Base-by-base conservation (phyloP, 2,113 vertebrate species). In the Geothlypis trichas region DNA sequence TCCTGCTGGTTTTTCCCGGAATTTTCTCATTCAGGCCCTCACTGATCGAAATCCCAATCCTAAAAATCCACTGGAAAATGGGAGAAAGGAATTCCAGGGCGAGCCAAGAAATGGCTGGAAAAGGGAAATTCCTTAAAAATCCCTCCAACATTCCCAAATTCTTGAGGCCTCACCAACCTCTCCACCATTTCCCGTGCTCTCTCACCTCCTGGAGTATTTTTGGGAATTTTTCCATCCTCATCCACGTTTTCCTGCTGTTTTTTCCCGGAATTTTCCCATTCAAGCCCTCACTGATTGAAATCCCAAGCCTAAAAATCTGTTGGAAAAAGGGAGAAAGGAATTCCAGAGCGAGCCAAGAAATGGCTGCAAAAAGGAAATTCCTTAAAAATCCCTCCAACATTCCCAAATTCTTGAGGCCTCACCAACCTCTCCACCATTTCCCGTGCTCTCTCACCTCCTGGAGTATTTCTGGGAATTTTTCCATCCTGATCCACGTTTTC, bases 101-200 rank as follows among this genome's bases (percentile, higher is more conserved):
- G 4, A 31, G 15, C 27, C 5, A 18, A 37, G 11, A 9, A 47
- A 23, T 0, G 15, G 2, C n/a, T 15, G 44, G n/a, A 4, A 9
- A 39, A 31, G 22, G 11, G 15, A 11, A 2, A 61, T 37, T 39
- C 74, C n/a, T 20, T 4, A 12, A 20, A 31, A 39, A 62, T 57
- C 47, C 59, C 22, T 37, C 37, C 37, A 37, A 37, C 37, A 37
- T 37, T 37, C 37, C 37, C 37, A 41, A 20, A 41, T 5, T 10
- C 1, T 13, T 1, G 7, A 33, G 15, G 8, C 2, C 15, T 2
- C 46, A 4, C 31, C 30, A 17, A 5, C 55, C 55, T 1, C 33
- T 4, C 6, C 47, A 3, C 31, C 67, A 5, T 39, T 52, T 69
- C 26, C 26, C 10, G 2, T 13, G 9, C 17, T 49, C 7, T 0